Conservation (phyloP, 2,113 vertebrate genomes). For the Hippoglossus stenolepis region DNA sequence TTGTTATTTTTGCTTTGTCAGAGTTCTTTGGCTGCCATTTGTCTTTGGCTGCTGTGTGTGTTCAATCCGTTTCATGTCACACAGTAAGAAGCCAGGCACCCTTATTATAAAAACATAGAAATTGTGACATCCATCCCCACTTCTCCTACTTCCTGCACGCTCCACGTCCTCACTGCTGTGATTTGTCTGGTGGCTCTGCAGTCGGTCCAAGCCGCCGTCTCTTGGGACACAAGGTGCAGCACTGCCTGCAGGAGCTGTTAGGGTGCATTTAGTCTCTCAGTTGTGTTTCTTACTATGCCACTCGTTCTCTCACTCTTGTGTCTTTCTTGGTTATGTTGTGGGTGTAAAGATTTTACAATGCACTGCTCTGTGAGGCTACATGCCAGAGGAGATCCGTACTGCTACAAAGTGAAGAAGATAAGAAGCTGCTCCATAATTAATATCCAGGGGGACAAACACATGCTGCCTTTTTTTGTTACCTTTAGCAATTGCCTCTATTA, state of each 20-base stretch:
- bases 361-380: conserved; percentile 10
- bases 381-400: conserved; percentile 31
- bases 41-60: conserved; percentile 30
- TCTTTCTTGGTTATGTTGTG: background rate
- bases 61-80: conserved; percentile 16
- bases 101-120: conserved; percentile 31
- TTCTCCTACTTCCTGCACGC: background rate
- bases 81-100: background rate
- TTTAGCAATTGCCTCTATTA: conserved; percentile 41
- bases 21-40: conserved; percentile 20
- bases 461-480: conserved; percentile 44
- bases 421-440: conserved; percentile 68
- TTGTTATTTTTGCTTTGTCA: conserved; percentile 12
- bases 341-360: conserved; percentile 31
- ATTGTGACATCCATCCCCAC: background rate
- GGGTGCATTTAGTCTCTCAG: background rate
- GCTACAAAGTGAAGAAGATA: conserved; percentile 57
- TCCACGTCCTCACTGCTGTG: background rate
- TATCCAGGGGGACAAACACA: conserved; percentile 66
- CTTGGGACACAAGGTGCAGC: background rate
- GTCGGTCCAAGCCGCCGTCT: conserved; percentile 13
- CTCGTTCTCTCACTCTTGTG: background rate
- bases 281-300: conserved; percentile 27
- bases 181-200: background rate
- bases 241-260: conserved; percentile 20